Percentiles rank a stretch among this genome's conserved stretches.
phyloP scores from a whole-genome alignment of 2,797 vertebrate species.

The Anguilla marmorata region DNA sequence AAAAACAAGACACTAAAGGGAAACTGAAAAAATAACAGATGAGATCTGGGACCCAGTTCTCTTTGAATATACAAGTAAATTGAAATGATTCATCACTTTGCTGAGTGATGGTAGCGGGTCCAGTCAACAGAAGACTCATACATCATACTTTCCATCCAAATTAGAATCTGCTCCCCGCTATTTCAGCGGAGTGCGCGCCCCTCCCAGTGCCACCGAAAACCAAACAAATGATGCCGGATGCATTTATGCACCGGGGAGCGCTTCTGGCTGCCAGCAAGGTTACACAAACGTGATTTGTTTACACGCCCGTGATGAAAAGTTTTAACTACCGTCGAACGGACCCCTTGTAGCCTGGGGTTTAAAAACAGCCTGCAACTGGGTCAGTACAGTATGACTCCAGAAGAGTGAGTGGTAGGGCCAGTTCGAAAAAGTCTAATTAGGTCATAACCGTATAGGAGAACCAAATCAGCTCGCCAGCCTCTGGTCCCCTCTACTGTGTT shows the following conservation, averaged over 20 bases:
- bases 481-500: not conserved
- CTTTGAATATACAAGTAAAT: constrained; percentile 66
- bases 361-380: constrained; percentile 34
- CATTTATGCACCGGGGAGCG: constrained; percentile 33
- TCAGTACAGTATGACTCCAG: constrained; percentile 35
- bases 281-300: constrained; percentile 67
- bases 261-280: constrained; percentile 62
- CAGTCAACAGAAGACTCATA: constrained; percentile 63
- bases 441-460: constrained; percentile 37
- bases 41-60: constrained; percentile 59
- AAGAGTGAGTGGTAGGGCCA: constrained; percentile 44
- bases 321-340: constrained; percentile 40
- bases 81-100: constrained; percentile 76
- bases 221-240: constrained; percentile 46
- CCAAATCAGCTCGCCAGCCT: not conserved
- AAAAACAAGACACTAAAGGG: constrained; percentile 5
- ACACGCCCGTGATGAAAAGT: constrained; percentile 43
- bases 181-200: constrained; percentile 60
- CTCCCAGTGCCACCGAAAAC: constrained; percentile 61
- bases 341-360: constrained; percentile 57
- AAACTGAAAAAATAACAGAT: constrained; percentile 55
- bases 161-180: constrained; percentile 61
- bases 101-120: constrained; percentile 59
- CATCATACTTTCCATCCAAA: constrained; percentile 73
- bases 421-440: constrained; percentile 54